Base-by-base conservation (phyloP, 2,888 invertebrate genomes). In the Bedellia somnulentella region DNA sequence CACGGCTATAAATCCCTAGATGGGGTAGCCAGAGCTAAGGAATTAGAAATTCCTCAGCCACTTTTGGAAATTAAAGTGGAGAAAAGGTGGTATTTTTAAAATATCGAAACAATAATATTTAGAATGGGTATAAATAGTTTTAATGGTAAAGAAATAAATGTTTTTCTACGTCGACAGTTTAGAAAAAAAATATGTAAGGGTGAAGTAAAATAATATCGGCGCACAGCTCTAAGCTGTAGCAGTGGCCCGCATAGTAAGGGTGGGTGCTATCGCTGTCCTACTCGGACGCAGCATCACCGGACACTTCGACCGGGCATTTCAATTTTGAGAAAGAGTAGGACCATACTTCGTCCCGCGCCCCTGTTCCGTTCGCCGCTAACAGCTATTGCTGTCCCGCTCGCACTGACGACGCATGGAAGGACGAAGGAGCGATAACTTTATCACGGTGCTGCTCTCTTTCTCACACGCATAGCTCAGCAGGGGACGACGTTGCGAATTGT, bases 241-340 rank as follows among this genome's bases (percentile, higher is more conserved):
- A 60, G 57, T 64, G 61, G 64, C 68, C 71, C 73, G 75, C 68
- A 70, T 64, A 59, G 66, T 66, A 66, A 68, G 73, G 71, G 73
- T 71, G 70, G 73, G 64, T 64, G 68, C 58, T 73, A 73, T 70
- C 62, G 71, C 73, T 55, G 43, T 75, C 73, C 71, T 49, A 63
- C 73, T 75, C 73, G 73, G 73, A 73, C 75, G 66, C 71, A 73
- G 73, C 75, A 66, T 73, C 73, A 66, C 76, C 70, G 76, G 76
- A 75, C 76, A 77, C 71, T 76, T 75, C 75, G 76, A 73, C 75
- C 76, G 75, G 75, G 75, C 76, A 75, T 76, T 77, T 76, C 75
- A 77, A 77, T 77, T 77, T 75, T 73, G 75, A 77, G 76, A 75
- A 75, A 77, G 73, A 73, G 75, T 68, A 71, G 71, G 68, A 71